These are phyloP conservation scores for Aphaenogaster rudis DNA, from an alignment of 1,140 invertebrate species.

Conservation along the genomic window DNA sequence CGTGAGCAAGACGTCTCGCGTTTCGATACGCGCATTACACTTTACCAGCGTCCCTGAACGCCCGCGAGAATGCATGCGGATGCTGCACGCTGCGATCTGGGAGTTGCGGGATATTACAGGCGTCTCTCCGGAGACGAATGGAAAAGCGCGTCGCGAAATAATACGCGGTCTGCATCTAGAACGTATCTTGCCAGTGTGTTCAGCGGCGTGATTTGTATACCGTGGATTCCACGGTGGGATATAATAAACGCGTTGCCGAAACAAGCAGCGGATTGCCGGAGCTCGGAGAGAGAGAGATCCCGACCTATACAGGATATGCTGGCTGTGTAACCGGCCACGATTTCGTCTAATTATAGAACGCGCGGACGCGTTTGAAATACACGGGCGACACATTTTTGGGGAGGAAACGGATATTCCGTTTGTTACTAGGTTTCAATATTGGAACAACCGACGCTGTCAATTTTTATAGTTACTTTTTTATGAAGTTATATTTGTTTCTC, in stretches of 20 bases:
- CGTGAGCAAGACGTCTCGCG: conserved; percentile 41
- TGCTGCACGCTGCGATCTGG: conserved; percentile 27
- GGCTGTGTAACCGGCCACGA: neutral
- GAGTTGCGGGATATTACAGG: conserved; percentile 33
- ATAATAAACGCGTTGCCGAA: conserved; percentile 45
- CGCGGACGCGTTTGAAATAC: neutral
- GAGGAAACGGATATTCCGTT: neutral
- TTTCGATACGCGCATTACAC: conserved; percentile 49
- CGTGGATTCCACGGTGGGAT: neutral
- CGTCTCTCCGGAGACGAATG: conserved; percentile 41
- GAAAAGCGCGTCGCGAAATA: conserved; percentile 29
- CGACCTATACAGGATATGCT: neutral
- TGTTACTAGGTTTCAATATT: neutral
- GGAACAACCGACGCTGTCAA: neutral
- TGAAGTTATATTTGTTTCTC: neutral
- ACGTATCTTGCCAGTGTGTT: conserved; percentile 16
- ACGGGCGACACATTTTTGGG: conserved; percentile 32
- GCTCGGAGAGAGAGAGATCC: neutral
- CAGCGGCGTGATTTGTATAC: conserved; percentile 14
- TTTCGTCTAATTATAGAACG: conserved; percentile 23
- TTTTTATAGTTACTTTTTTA: neutral
- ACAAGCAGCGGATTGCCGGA: neutral
- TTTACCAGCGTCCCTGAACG: conserved; percentile 35
- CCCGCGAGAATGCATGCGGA: conserved; percentile 26
- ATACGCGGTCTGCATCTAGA: conserved; percentile 29